Evolutionary conservation across 2,113 vertebrate genomes (phyloP).

Genomic region (Sisor rabdophorus): DNA sequence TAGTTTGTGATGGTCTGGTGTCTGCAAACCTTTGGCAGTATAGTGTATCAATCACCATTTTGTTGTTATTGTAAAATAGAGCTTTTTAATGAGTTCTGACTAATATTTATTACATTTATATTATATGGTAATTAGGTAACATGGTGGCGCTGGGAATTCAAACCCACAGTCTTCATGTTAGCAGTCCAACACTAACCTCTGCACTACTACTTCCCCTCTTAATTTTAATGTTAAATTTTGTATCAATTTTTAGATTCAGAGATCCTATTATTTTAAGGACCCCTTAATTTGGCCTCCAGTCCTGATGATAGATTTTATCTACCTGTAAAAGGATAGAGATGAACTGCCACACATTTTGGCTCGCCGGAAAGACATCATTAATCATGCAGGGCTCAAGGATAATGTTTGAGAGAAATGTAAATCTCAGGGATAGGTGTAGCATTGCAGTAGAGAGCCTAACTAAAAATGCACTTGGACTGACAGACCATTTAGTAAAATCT

Average conservation of each 20-base stretch:
- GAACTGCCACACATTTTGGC: slow-evolving; percentile 4
- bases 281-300: neutral
- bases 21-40: too few species aligned
- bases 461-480: neutral
- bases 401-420: slow-evolving; percentile 30
- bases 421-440: slow-evolving; percentile 14
- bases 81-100: too few species aligned
- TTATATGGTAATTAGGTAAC: too few species aligned
- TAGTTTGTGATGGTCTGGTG: too few species aligned
- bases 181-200: too few species aligned
- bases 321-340: slow-evolving; percentile 19
- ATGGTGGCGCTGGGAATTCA: too few species aligned
- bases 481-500: neutral
- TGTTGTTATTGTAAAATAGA: too few species aligned
- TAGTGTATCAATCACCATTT: too few species aligned
- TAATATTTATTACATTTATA: too few species aligned
- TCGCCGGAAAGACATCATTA: slow-evolving; percentile 32
- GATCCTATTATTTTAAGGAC: neutral
- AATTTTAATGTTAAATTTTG: neutral
- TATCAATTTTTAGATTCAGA: neutral
- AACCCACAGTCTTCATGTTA: too few species aligned
- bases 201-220: neutral
- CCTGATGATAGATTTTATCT: slow-evolving; percentile 1
- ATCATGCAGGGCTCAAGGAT: slow-evolving; percentile 32
- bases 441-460: slow-evolving; percentile 8